phyloP scores from a whole-genome alignment of 2,888 invertebrate genomes.

The Xylota segnis region DNA sequence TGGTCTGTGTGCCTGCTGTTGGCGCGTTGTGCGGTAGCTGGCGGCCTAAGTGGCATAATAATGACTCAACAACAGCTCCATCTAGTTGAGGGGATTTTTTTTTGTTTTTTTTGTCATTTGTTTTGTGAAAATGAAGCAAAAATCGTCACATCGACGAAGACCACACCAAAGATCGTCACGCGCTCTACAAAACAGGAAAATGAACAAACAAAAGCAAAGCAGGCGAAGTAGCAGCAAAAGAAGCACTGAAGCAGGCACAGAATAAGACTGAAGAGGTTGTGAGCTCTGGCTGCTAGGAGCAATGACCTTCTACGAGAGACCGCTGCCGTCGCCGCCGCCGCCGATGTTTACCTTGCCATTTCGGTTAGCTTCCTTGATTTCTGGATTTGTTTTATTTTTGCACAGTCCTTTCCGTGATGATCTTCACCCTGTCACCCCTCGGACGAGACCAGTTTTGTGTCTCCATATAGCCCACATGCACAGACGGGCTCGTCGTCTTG shows the following conservation, averaged over 20 bases:
- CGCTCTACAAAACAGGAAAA: constrained; percentile 61
- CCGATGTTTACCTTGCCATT: constrained; percentile 74
- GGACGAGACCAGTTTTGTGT: constrained; percentile 58
- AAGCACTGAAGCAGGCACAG: constrained; percentile 29
- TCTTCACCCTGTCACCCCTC: constrained; percentile 42
- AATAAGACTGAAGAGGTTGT: constrained; percentile 17
- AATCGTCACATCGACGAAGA: constrained; percentile 52
- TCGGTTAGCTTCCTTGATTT: constrained; percentile 72
- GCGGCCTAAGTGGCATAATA: constrained; percentile 70
- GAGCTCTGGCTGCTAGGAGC: constrained; percentile 60
- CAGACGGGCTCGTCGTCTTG: constrained; percentile 55
- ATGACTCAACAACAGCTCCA: constrained; percentile 76
- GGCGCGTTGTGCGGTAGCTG: constrained; percentile 75
- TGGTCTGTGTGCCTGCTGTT: constrained; percentile 10
- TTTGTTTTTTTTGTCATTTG: constrained; percentile 44
- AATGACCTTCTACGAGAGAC: constrained; percentile 76
- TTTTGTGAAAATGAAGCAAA: constrained; percentile 32
- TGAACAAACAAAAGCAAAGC: constrained; percentile 53
- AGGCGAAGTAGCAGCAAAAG: constrained; percentile 17
- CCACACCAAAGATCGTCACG: constrained; percentile 71
- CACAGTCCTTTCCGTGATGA: constrained; percentile 56
- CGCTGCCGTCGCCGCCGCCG: constrained; percentile 65
- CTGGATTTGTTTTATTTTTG: constrained; percentile 26
- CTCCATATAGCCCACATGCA: constrained; percentile 53
- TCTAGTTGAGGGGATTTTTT: constrained; percentile 52